These are phyloP conservation scores for Clusia tigrina DNA, from an alignment of 2,888 invertebrate genomes.

Conservation along the genomic window DNA sequence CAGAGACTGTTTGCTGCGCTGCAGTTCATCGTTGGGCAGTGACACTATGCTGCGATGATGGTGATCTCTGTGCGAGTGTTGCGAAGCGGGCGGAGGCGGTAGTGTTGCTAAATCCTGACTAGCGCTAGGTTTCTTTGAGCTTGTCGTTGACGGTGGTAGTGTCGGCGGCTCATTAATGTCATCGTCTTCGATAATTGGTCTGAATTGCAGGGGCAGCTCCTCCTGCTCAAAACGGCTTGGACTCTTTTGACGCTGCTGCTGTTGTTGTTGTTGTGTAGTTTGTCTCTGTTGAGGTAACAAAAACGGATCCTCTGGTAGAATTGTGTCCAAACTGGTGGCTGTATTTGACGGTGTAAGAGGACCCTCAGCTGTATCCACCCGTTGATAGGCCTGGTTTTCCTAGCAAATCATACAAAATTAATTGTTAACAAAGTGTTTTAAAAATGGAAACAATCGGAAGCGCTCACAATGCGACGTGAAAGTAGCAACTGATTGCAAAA, in stretches of 20 bases:
- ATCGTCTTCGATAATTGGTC: slow-evolving; percentile 49
- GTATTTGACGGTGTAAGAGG: slow-evolving; percentile 70
- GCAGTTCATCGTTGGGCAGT: slow-evolving; percentile 48
- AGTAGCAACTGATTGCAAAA: too few species aligned
- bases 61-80: slow-evolving; percentile 56
- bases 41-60: slow-evolving; percentile 54
- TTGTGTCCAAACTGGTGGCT: slow-evolving; percentile 69
- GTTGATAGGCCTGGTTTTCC: slow-evolving; percentile 61
- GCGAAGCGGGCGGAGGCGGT: slow-evolving; percentile 59
- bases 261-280: slow-evolving; percentile 41
- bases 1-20: slow-evolving; percentile 59
- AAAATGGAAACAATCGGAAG: too few species aligned
- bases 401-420: too few species aligned
- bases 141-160: slow-evolving; percentile 34
- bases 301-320: slow-evolving; percentile 62
- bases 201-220: slow-evolving; percentile 57
- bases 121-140: slow-evolving; percentile 40
- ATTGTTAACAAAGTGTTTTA: too few species aligned
- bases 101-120: slow-evolving; percentile 53
- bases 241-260: slow-evolving; percentile 41
- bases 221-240: slow-evolving; percentile 40
- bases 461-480: too few species aligned
- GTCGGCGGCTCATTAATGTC: slow-evolving; percentile 48
- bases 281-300: slow-evolving; percentile 45
- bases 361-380: slow-evolving; percentile 60